Percentiles rank a stretch among this genome's conserved stretches.
These are phyloP conservation scores for Mionectes macconnelli DNA, from an alignment of 2,113 vertebrate species.

Conservation along the genomic window DNA sequence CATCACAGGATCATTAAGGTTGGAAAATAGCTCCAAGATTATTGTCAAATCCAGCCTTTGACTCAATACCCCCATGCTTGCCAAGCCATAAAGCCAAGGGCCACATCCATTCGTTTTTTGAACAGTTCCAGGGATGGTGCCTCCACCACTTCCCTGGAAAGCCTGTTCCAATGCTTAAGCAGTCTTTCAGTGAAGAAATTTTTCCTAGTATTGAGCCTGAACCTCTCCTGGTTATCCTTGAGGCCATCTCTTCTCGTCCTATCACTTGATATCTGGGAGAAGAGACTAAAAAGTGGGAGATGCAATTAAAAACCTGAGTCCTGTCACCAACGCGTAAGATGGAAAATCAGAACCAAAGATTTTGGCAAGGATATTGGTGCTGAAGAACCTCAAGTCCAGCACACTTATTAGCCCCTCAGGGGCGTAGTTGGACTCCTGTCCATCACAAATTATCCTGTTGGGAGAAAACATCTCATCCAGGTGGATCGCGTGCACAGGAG, in stretches of 20 bases:
- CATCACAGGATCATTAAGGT: background rate
- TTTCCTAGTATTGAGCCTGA: background rate
- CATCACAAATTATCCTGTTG: background rate
- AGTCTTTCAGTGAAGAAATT: background rate
- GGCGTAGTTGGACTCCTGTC: background rate
- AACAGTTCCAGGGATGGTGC: background rate
- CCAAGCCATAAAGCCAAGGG: background rate
- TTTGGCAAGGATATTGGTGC: background rate
- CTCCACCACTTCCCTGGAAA: background rate
- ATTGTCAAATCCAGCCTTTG: background rate
- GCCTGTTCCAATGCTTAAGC: background rate
- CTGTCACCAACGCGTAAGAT: rapidly evolving
- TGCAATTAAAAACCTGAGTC: background rate
- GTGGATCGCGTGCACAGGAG: background rate
- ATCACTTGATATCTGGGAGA: background rate
- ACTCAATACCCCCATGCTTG: rapidly evolving
- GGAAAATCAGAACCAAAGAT: background rate
- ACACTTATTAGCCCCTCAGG: background rate
- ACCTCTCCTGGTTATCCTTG: background rate
- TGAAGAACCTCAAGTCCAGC: background rate
- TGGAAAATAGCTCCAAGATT: background rate
- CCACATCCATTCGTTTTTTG: background rate
- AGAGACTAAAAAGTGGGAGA: background rate
- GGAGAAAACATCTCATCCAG: rapidly evolving
- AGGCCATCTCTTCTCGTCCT: background rate